Conservation (phyloP, 2,797 vertebrate genomes). For the Phrynocephalus forsythii region DNA sequence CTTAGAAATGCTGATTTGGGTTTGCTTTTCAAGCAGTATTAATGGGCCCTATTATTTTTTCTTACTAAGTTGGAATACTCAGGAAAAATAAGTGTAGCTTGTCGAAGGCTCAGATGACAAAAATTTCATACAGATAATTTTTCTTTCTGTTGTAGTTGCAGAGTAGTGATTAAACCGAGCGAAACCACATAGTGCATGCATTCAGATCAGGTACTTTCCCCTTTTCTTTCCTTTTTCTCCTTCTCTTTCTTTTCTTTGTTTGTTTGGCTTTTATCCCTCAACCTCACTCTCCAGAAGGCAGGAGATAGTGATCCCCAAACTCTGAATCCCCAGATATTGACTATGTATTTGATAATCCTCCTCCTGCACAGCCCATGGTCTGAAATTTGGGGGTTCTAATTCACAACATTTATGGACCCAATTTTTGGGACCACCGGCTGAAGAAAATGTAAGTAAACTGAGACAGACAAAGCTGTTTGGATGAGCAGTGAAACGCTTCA, state of each 20-base stretch:
- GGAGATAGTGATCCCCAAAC: neutral
- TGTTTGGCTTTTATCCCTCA: no score
- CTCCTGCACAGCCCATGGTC: neutral
- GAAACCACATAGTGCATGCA: neutral
- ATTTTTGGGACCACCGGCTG: neutral
- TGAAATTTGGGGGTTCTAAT: neutral
- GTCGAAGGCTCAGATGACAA: constrained; percentile 39
- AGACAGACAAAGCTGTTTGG: no score
- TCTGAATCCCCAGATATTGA: neutral
- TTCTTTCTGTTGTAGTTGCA: constrained; percentile 27
- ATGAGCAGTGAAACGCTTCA: no score
- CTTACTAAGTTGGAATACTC: constrained; percentile 65
- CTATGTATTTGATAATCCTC: neutral
- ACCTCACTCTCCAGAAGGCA: neutral
- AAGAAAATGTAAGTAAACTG: neutral
- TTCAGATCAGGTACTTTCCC: neutral
- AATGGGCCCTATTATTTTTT: constrained; percentile 67
- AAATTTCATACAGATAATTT: constrained; percentile 27
- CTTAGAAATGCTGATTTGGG: constrained; percentile 64
- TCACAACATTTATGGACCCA: neutral
- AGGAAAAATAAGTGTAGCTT: constrained; percentile 64
- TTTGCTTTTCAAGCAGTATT: constrained; percentile 66
- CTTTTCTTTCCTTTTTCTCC: neutral
- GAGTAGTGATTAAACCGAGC: constrained; percentile 13
- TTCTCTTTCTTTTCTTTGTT: neutral